Evolutionary conservation across 2,113 vertebrate species (phyloP).

Genomic region (human (Homo sapiens)): DNA sequence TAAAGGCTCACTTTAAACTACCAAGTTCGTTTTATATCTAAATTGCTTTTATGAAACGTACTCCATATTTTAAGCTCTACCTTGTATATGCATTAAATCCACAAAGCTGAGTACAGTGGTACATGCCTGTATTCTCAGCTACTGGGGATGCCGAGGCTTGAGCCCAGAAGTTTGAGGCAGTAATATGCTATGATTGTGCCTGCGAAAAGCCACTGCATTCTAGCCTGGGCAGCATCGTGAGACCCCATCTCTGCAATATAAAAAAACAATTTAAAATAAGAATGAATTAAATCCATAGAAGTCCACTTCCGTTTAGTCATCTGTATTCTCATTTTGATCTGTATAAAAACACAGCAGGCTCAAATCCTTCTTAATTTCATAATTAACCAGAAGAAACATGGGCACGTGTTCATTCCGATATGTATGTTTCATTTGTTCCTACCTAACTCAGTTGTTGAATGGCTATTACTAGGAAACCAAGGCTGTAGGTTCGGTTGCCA

Average conservation of each 20-base stretch:
- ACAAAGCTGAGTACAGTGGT: neutral
- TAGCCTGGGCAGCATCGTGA: neutral
- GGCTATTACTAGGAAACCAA: neutral
- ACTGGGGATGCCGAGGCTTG: neutral
- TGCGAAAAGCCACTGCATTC: neutral
- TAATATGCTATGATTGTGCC: neutral
- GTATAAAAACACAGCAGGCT: neutral
- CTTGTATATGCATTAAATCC: slow-evolving; percentile 12
- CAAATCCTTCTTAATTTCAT: neutral
- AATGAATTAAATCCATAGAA: slow-evolving; percentile 27
- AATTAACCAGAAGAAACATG: neutral
- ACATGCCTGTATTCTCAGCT: neutral
- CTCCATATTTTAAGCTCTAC: neutral
- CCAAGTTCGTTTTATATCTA: slow-evolving; percentile 41
- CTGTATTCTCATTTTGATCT: neutral
- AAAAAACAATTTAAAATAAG: no score
- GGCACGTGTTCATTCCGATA: neutral
- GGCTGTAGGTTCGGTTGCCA: neutral
- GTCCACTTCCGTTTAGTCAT: neutral
- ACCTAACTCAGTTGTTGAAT: neutral
- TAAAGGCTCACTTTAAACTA: slow-evolving; percentile 41
- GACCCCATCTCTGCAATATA: neutral
- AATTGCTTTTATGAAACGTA: slow-evolving; percentile 38
- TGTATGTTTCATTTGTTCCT: neutral
- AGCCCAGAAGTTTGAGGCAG: neutral